Conservation (phyloP, 2,888 invertebrate species). For the Spodoptera littoralis region DNA sequence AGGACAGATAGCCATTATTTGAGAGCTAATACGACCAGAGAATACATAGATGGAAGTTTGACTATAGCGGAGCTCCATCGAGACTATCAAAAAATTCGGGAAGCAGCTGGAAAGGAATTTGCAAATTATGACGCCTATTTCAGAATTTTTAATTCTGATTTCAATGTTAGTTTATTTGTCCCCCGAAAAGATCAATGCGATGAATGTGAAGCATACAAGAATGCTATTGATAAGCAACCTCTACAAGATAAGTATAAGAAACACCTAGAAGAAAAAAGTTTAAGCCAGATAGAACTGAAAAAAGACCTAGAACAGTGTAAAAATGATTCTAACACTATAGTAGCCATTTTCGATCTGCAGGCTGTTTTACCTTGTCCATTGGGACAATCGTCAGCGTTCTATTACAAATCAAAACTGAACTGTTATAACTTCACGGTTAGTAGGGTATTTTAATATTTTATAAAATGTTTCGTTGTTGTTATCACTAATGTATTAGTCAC, state of each 20-base stretch:
- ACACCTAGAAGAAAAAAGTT: constrained; percentile 46
- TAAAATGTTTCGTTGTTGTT: no score
- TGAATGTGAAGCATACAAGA: constrained; percentile 49
- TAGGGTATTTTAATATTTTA: no score
- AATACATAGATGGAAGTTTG: constrained; percentile 53
- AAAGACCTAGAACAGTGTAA: constrained; percentile 15
- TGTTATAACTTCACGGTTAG: constrained; percentile 18
- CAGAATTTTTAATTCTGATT: constrained; percentile 36
- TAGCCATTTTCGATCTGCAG: constrained; percentile 31
- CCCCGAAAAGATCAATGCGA: constrained; percentile 55
- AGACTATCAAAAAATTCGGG: constrained; percentile 30
- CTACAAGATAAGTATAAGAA: constrained; percentile 29
- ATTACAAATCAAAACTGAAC: constrained; percentile 21
- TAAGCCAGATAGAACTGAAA: constrained; percentile 29
- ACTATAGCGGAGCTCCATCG: constrained; percentile 53
- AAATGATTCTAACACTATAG: constrained; percentile 21
- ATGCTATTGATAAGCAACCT: constrained; percentile 48
- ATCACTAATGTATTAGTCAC: no score
- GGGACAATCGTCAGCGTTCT: not conserved
- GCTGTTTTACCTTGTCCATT: constrained; percentile 18
- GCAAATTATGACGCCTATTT: constrained; percentile 52
- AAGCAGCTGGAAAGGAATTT: constrained; percentile 29
- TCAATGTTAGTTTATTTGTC: constrained; percentile 45
- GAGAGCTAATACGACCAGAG: constrained; percentile 46
- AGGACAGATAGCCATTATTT: constrained; percentile 53